Conservation (phyloP, 2,113 vertebrate species). For the Falcunculus frontatus region DNA sequence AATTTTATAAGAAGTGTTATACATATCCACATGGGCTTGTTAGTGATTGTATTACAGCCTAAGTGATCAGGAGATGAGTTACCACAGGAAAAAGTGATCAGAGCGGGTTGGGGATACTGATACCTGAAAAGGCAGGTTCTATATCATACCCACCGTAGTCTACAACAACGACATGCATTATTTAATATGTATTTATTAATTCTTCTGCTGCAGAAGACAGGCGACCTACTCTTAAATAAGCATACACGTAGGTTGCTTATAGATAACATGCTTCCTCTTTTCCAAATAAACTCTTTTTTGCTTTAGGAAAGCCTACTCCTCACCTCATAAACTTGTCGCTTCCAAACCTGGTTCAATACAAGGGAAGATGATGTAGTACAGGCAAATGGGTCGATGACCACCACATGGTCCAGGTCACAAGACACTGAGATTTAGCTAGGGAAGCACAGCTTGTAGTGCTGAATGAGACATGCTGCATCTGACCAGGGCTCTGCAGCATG, state of each 20-base stretch:
- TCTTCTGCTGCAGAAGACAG: neutral
- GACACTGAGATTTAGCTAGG: neutral
- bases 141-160: neutral
- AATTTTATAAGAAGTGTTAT: neutral
- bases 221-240: neutral
- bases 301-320: neutral
- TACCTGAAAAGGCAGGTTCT: neutral
- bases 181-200: neutral
- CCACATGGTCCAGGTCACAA: rapidly evolving
- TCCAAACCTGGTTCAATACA: neutral
- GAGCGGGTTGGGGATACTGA: neutral
- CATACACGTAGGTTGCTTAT: rapidly evolving
- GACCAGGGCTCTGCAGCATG: neutral
- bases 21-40: neutral
- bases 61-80: neutral
- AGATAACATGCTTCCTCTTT: neutral
- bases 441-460: neutral
- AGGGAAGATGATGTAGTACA: neutral
- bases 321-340: neutral
- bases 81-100: neutral
- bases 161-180: neutral
- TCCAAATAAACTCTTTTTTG: neutral
- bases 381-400: neutral
- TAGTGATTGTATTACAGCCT: neutral
- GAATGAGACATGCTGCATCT: neutral